Evolutionary conservation across 2,797 vertebrate genomes (phyloP), one percentile per base, ranked within the genome.

Genomic region (Scarus forsteni): DNA sequence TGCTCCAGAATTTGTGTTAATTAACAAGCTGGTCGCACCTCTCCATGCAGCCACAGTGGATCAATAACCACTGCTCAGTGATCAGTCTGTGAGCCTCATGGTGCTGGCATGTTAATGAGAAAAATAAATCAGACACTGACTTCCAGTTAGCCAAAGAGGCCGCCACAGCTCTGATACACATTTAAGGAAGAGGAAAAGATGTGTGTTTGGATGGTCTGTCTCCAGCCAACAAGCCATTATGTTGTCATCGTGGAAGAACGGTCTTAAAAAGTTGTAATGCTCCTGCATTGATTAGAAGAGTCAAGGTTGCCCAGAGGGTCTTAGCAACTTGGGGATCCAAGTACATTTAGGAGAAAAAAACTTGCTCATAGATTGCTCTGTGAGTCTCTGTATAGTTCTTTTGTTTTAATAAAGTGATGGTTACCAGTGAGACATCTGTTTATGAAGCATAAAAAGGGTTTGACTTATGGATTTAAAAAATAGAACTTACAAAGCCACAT

Each of bases 1-100:
- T 44, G 77, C 81, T 81, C 63, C 68, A 74, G 50, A 84, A 73
- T 56, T 53, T 34, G 54, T 84, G 86, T 89, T 88, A 88, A 91
- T 90, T 86, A 89, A 83, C 80, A 85, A 74, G 81, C 65, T 55
- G 72, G 81, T 83, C 52, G 78, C 48, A 52, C 45, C 81, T 77
- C 84, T 76, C 75, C 60, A 69, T 74, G 79, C 83, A 71, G 73
- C 61, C 64, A 10, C 60, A 85, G 84, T 80, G 40, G 86, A 92
- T 93, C 90, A 88, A 90, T 92, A 89, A 79, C 73, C 62, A 66
- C 87, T 75, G 86, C 76, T 88, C 77, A 88, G 86, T 84, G 89
- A 92, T 93, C 89, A 88, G 85, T 88, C 80, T 87, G 77, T 34
- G 10, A 36, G 62, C 66, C 66, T 39, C 75, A 60, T 54, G 70